phyloP scores from a whole-genome alignment of 2,797 vertebrate species.

The Phrynocephalus guinanensis region DNA sequence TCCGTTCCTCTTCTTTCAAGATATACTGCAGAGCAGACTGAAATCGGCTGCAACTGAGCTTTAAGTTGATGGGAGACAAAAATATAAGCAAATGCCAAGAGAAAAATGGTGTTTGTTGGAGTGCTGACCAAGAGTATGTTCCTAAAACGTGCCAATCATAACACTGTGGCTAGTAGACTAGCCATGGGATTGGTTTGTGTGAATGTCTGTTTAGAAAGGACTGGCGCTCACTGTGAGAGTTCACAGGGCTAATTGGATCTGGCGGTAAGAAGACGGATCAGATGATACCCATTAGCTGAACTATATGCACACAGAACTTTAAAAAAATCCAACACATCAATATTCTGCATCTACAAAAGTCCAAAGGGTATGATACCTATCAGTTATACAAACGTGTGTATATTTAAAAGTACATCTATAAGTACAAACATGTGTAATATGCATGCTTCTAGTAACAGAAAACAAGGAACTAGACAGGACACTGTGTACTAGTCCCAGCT shows the following conservation, averaged over 20 bases:
- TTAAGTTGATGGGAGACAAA: background rate
- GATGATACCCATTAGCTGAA: constrained; percentile 9
- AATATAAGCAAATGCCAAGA: background rate
- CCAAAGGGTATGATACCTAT: background rate
- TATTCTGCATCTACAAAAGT: background rate
- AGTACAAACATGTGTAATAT: background rate
- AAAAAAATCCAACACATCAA: background rate
- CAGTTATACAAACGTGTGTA: too few relatives aligned
- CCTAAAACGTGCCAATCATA: background rate
- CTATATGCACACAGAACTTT: background rate
- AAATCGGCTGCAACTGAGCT: background rate
- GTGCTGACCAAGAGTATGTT: background rate
- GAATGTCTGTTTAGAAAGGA: background rate
- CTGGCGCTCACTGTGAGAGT: background rate
- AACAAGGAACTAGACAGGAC: background rate
- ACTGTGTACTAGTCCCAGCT: background rate
- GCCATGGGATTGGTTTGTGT: background rate
- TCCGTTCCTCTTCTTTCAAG: background rate
- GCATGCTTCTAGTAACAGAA: background rate
- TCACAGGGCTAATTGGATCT: constrained; percentile 22
- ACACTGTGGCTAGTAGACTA: background rate
- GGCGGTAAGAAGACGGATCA: constrained; percentile 8
- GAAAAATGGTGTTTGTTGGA: background rate
- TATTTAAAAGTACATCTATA: too few relatives aligned
- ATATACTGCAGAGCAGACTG: background rate